Conservation (phyloP, 2,888 invertebrate species). For the Papilio protenor region DNA sequence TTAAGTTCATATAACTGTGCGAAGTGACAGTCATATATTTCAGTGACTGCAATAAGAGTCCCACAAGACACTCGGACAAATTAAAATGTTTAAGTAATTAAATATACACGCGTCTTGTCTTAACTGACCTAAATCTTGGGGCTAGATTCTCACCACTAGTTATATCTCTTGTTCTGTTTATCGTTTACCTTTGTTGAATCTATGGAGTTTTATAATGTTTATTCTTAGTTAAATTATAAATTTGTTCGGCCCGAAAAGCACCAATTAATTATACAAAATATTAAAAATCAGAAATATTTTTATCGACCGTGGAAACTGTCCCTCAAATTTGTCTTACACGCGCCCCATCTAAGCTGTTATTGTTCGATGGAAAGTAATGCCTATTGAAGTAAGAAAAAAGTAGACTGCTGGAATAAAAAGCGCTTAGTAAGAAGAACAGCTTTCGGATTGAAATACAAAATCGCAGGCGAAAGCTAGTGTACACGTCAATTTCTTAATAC, state of each 20-base stretch:
- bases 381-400: slow-evolving; percentile 44
- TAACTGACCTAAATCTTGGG: slow-evolving; percentile 21
- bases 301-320: slow-evolving; percentile 1
- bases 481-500: too few relatives aligned
- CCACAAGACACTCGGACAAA: slow-evolving; percentile 11
- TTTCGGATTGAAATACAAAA: too few relatives aligned
- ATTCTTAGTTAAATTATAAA: not conserved
- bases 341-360: slow-evolving; percentile 45
- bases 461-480: too few relatives aligned
- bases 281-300: not conserved
- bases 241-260: not conserved
- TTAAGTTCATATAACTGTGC: not conserved
- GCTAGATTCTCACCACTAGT: not conserved
- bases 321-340: slow-evolving; percentile 23
- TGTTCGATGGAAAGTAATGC: slow-evolving; percentile 59
- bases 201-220: not conserved
- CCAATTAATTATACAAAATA: not conserved
- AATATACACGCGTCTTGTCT: slow-evolving; percentile 6
- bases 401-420: not conserved
- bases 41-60: not conserved
- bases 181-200: not conserved
- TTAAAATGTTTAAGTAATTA: slow-evolving; percentile 7
- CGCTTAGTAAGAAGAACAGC: not conserved
- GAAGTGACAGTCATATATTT: not conserved
- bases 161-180: not conserved